Percentiles rank a stretch among this genome's conserved stretches.
Conservation (phyloP, 2,797 vertebrate species). For the Lacerta agilis region DNA sequence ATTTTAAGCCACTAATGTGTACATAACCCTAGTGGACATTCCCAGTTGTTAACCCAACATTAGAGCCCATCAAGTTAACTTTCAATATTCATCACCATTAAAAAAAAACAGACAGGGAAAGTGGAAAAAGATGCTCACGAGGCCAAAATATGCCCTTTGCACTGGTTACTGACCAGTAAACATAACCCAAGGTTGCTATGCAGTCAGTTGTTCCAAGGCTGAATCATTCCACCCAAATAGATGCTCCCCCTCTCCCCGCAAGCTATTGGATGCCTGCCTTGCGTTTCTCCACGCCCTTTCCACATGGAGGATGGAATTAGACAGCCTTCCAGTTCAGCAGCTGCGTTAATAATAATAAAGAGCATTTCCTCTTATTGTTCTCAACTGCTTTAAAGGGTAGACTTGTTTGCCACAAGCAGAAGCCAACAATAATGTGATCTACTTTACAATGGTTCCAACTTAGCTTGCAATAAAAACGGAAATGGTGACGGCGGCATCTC, state of each 20-base stretch:
- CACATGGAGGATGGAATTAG: conserved; percentile 32
- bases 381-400: conserved; percentile 38
- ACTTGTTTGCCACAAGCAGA: conserved; percentile 1
- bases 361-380: conserved; percentile 32
- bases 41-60: not conserved
- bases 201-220: conserved; percentile 37
- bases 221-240: conserved; percentile 24
- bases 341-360: conserved; percentile 54
- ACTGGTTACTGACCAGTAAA: conserved; percentile 44
- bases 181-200: conserved; percentile 34
- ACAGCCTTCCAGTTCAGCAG: conserved; percentile 14
- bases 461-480: conserved; percentile 27
- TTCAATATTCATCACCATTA: conserved; percentile 26
- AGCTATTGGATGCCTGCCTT: conserved; percentile 6
- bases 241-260: not conserved
- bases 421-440: conserved; percentile 43
- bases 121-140: rapidly evolving
- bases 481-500: not conserved
- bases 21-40: not conserved
- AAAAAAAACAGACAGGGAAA: not conserved
- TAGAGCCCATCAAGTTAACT: not conserved
- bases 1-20: too few species aligned
- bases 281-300: conserved; percentile 51
- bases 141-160: conserved; percentile 1
- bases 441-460: conserved; percentile 33